Percentiles rank a stretch among this genome's conserved stretches.
Evolutionary conservation across 1,140 invertebrate species (phyloP).

Genomic region (Tetragnatha versicolor): DNA sequence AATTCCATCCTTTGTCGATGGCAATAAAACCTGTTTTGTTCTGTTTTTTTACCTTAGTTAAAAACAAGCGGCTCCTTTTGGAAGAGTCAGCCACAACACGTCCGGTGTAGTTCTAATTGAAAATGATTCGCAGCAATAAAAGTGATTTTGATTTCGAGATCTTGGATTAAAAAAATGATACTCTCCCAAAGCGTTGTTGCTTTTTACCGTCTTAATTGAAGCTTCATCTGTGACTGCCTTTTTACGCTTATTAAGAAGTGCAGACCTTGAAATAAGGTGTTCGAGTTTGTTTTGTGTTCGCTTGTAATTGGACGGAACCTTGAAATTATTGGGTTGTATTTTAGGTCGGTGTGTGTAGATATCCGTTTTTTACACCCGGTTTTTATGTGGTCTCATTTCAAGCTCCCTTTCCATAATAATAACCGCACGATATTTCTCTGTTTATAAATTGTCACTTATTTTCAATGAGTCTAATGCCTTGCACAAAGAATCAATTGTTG

Average conservation of each 20-base stretch:
- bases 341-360: background rate
- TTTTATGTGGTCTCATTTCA: background rate
- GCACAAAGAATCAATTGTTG: no score
- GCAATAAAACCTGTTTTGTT: slow-evolving; percentile 16
- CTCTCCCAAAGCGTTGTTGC: background rate
- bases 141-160: slow-evolving; percentile 18
- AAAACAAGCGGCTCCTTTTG: slow-evolving; percentile 17
- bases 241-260: slow-evolving; percentile 11
- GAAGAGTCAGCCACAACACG: background rate
- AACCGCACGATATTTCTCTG: background rate
- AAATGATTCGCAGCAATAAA: slow-evolving; percentile 35
- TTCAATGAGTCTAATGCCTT: no score
- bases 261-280: slow-evolving; percentile 15
- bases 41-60: slow-evolving; percentile 1
- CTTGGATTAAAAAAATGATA: slow-evolving; percentile 22
- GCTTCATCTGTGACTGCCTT: background rate
- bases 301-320: slow-evolving; percentile 17
- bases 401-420: background rate
- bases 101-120: slow-evolving; percentile 15
- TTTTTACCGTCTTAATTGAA: background rate
- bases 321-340: slow-evolving; percentile 18
- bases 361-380: background rate
- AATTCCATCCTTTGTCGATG: slow-evolving; percentile 16
- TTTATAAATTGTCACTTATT: slow-evolving; percentile 31
- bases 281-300: slow-evolving; percentile 20